These are phyloP conservation scores for Zaprionus davidi DNA, from an alignment of 1,140 invertebrate species.

Conservation along the genomic window DNA sequence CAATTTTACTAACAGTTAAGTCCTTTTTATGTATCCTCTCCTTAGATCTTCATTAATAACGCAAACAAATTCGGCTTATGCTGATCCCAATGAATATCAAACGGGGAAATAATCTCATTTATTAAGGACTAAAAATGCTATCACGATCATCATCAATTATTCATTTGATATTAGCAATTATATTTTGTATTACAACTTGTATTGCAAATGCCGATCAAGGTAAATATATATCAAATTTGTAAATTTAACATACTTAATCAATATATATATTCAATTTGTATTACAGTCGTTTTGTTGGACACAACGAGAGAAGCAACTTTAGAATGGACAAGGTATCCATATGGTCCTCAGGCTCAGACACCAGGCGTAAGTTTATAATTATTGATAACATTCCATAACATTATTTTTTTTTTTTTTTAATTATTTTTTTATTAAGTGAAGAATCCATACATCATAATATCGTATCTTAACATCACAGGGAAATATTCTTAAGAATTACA, in stretches of 20 bases:
- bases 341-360: conserved; percentile 93
- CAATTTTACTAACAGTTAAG: too few relatives aligned
- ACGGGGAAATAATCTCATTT: not conserved
- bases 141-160: conserved; percentile 4
- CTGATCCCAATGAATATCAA: not conserved
- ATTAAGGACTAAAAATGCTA: not conserved
- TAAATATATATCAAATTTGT: conserved; percentile 5
- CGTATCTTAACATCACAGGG: too few relatives aligned
- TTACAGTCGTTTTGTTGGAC: conserved; percentile 92
- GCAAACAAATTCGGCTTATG: not conserved
- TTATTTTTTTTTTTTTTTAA: too few relatives aligned
- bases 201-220: conserved; percentile 45
- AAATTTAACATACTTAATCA: not conserved
- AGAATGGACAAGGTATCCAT: conserved; percentile 96
- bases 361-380: conserved; percentile 89
- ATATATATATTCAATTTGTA: not conserved
- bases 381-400: too few relatives aligned
- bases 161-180: conserved; percentile 33
- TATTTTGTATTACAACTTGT: conserved; percentile 9
- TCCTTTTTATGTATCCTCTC: not conserved
- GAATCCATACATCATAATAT: too few relatives aligned
- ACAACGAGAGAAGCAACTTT: conserved; percentile 94
- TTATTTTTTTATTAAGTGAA: too few relatives aligned
- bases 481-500: too few relatives aligned
- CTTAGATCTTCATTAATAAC: not conserved